phyloP scores from a whole-genome alignment of 2,797 vertebrate genomes.

The Pseudopleuronectes americanus region DNA sequence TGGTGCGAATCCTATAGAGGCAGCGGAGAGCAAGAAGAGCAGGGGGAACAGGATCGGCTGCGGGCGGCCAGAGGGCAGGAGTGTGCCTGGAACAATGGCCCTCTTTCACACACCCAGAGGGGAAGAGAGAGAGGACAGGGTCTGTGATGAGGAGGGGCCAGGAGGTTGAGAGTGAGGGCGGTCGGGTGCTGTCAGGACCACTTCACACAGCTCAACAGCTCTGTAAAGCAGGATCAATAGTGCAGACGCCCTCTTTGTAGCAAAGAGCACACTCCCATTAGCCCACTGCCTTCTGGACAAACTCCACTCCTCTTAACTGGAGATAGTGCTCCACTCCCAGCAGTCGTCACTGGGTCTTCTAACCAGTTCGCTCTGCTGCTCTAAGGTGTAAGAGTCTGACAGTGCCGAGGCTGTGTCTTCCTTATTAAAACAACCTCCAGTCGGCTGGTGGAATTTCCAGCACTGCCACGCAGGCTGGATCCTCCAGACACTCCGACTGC shows the following conservation, averaged over 20 bases:
- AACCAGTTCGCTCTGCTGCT: conserved; percentile 52
- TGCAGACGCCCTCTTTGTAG: conserved; percentile 62
- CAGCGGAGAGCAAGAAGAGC: conserved; percentile 59
- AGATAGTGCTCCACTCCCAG: conserved; percentile 60
- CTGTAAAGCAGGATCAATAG: conserved; percentile 81
- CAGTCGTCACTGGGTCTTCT: conserved; percentile 32
- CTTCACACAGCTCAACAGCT: conserved; percentile 76
- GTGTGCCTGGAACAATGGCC: conserved; percentile 91
- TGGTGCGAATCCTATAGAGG: conserved; percentile 75
- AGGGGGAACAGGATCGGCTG: conserved; percentile 70
- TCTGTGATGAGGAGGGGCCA: conserved; percentile 63
- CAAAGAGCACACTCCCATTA: conserved; percentile 73
- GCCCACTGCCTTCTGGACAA: conserved; percentile 69
- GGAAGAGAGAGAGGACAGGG: conserved; percentile 58
- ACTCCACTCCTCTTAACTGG: conserved; percentile 71
- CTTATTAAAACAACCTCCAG: conserved; percentile 67
- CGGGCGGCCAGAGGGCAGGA: conserved; percentile 88
- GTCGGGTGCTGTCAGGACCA: conserved; percentile 63
- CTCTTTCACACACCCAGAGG: conserved; percentile 84
- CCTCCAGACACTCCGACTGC: conserved; percentile 64
- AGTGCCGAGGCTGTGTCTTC: conserved; percentile 39
- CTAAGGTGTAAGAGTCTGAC: conserved; percentile 40
- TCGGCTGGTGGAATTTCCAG: conserved; percentile 64
- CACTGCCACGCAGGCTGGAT: conserved; percentile 42
- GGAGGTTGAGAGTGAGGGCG: conserved; percentile 65